A percentile compares a stretch with the other conserved stretches of the same genome.
Conservation (phyloP, 2,888 invertebrate species). For the Sarcophaga variegata region DNA sequence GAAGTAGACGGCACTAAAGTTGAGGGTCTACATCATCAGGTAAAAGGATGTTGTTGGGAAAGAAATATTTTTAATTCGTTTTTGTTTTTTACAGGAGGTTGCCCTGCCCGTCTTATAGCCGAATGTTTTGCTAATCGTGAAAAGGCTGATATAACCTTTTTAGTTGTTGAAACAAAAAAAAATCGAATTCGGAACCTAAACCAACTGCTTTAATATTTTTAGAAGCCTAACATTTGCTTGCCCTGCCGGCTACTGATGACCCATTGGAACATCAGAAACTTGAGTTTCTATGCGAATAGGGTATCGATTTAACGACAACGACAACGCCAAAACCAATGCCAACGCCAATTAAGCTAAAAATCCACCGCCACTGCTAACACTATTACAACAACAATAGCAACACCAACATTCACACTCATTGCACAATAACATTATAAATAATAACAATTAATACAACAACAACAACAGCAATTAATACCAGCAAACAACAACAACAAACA, state of each 20-base stretch:
- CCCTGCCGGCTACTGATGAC: conserved; percentile 88
- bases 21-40: conserved; percentile 91
- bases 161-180: conserved; percentile 94
- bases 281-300: conserved; percentile 80
- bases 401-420: conserved; percentile 57
- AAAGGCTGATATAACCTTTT: conserved; percentile 93
- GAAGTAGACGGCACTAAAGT: conserved; percentile 93
- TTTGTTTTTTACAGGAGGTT: conserved; percentile 84
- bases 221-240: conserved; percentile 95
- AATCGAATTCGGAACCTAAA: conserved; percentile 95
- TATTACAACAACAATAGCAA: conserved; percentile 68
- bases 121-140: conserved; percentile 95
- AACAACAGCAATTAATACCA: conserved; percentile 61
- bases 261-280: conserved; percentile 80
- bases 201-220: conserved; percentile 94
- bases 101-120: conserved; percentile 95
- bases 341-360: conserved; percentile 82
- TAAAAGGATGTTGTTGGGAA: conserved; percentile 56
- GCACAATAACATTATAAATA: conserved; percentile 57
- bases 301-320: conserved; percentile 81
- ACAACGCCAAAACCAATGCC: conserved; percentile 80
- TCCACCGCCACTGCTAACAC: conserved; percentile 81
- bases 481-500: conserved; percentile 54
- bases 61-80: neutral
- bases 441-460: conserved; percentile 60